Evolutionary conservation across 2,797 vertebrate genomes (phyloP).

Genomic region (Lophius americanus): DNA sequence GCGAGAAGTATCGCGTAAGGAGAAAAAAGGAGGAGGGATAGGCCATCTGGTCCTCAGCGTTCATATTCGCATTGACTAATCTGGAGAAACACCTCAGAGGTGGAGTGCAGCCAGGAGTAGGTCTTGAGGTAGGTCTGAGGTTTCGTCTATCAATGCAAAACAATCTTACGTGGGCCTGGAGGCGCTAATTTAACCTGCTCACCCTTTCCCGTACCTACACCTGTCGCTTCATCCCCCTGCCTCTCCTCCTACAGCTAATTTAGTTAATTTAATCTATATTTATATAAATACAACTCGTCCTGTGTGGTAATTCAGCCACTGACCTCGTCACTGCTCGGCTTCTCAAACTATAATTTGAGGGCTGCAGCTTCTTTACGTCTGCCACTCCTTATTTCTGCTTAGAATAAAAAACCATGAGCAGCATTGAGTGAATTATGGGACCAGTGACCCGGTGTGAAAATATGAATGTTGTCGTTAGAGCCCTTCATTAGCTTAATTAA

Average conservation of each 20-base stretch:
- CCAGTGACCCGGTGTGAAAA: too few species aligned
- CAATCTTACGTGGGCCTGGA: conserved; percentile 33
- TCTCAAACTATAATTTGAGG: too few species aligned
- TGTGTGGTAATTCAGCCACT: background rate
- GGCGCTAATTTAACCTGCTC: conserved; percentile 25
- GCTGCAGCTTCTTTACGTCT: too few species aligned
- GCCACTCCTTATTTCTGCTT: too few species aligned
- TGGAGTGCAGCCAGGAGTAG: conserved; percentile 43
- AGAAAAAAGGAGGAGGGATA: conserved; percentile 48
- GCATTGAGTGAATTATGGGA: too few species aligned
- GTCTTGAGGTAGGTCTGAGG: conserved; percentile 57
- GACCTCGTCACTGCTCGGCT: too few species aligned
- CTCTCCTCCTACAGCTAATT: background rate
- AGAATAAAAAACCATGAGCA: too few species aligned
- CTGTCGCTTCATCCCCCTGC: background rate
- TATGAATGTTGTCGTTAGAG: too few species aligned
- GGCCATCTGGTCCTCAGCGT: conserved; percentile 76
- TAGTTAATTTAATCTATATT: too few species aligned
- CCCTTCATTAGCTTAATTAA: too few species aligned
- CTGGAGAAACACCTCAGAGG: conserved; percentile 50
- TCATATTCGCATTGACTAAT: conserved; percentile 54
- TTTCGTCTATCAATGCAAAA: conserved; percentile 37
- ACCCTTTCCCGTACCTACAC: background rate
- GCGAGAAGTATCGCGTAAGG: conserved; percentile 60
- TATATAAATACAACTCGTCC: background rate